Percentiles rank a stretch among this genome's conserved stretches.
These are phyloP conservation scores for Porites australiensis DNA, from an alignment of 64 coral and sea anemone species.

Conservation along the genomic window DNA sequence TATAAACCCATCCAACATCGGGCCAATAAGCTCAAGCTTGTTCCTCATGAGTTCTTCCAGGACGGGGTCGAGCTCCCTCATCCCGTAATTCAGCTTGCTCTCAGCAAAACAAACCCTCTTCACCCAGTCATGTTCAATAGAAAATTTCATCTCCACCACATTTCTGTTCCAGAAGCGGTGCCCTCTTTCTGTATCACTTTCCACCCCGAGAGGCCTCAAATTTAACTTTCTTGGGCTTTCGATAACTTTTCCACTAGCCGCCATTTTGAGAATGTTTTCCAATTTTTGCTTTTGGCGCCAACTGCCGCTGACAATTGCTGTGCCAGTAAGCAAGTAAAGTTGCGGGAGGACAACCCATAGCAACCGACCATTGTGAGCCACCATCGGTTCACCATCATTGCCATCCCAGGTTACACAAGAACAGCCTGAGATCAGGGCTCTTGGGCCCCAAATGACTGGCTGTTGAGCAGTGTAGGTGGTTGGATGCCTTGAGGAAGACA, in stretches of 20 bases:
- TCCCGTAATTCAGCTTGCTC: slow-evolving; percentile 43
- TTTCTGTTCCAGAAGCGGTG: slow-evolving; percentile 38
- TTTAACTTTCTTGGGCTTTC: slow-evolving; percentile 5
- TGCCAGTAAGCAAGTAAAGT: too few relatives aligned
- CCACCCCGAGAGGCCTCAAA: slow-evolving; percentile 17
- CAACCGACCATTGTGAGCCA: too few relatives aligned
- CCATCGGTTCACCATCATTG: too few relatives aligned
- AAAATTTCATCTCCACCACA: slow-evolving; percentile 44
- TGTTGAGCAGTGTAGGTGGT: too few relatives aligned
- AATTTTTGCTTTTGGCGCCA: too few relatives aligned
- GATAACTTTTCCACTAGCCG: slow-evolving; percentile 25
- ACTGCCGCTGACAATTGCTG: too few relatives aligned
- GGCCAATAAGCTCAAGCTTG: slow-evolving; percentile 58
- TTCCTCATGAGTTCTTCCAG: slow-evolving; percentile 58
- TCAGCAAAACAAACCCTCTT: background rate
- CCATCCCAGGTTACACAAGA: too few relatives aligned
- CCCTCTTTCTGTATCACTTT: slow-evolving; percentile 19
- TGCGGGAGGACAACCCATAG: too few relatives aligned
- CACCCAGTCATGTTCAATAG: slow-evolving; percentile 19
- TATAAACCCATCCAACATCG: slow-evolving; percentile 51
- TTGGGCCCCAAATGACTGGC: too few relatives aligned
- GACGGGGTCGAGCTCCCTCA: slow-evolving; percentile 37
- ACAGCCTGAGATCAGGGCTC: too few relatives aligned
- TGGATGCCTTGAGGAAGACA: too few relatives aligned
- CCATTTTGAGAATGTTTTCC: background rate